phyloP scores from a whole-genome alignment of 1,140 invertebrate genomes.

The Chrysoperla carnea region DNA sequence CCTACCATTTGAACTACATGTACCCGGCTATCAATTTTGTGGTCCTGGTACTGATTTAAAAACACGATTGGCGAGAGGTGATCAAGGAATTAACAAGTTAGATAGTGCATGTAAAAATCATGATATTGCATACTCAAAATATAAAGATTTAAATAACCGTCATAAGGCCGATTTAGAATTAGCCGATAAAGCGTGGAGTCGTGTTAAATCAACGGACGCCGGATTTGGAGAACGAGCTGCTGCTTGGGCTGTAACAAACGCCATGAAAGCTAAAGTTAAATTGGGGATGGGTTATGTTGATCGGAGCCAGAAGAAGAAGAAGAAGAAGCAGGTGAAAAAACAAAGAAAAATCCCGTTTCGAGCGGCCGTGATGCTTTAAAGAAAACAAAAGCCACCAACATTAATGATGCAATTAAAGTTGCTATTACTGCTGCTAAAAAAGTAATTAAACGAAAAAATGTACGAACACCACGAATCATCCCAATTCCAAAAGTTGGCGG shows the following conservation, averaged over 20 bases:
- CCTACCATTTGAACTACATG: conserved; percentile 24
- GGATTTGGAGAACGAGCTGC: conserved; percentile 17
- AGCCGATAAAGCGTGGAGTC: too few species aligned
- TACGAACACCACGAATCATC: conserved; percentile 14
- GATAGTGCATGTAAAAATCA: conserved; percentile 26
- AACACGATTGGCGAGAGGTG: conserved; percentile 20
- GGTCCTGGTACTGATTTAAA: conserved; percentile 26
- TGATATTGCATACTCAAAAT: conserved; percentile 23
- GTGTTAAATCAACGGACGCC: too few species aligned
- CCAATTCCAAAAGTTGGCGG: conserved; percentile 18
- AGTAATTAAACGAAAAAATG: conserved; percentile 6
- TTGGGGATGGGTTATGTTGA: conserved; percentile 9
- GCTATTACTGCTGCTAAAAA: conserved; percentile 5
- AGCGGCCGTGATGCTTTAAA: neutral
- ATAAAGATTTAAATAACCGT: conserved; percentile 16
- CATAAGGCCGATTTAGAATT: conserved; percentile 24
- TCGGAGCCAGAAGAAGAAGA: too few species aligned
- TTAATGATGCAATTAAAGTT: conserved; percentile 3
- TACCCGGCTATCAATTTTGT: conserved; percentile 26
- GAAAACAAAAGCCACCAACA: conserved; percentile 3
- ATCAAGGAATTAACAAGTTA: conserved; percentile 23
- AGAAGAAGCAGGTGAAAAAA: too few species aligned
- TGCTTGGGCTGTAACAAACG: conserved; percentile 12
- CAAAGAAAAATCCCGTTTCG: too few species aligned
- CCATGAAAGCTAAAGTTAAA: conserved; percentile 18